These are phyloP conservation scores for Orycteropus afer DNA, from an alignment of 2,113 vertebrate genomes.

Conservation along the genomic window DNA sequence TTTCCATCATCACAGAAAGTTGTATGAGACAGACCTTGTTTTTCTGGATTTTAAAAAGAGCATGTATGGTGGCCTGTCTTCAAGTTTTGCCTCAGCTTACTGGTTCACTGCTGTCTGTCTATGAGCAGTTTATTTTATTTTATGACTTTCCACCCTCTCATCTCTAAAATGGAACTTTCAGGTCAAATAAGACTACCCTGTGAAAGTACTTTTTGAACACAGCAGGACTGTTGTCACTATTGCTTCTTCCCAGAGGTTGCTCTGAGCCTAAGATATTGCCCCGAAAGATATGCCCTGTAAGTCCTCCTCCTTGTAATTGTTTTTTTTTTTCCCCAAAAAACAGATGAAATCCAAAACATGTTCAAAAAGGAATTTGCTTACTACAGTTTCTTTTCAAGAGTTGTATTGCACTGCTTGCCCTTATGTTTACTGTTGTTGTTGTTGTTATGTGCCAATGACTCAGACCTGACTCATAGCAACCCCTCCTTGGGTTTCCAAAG, in stretches of 20 bases:
- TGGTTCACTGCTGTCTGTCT: background rate
- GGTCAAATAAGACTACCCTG: background rate
- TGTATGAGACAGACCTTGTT: background rate
- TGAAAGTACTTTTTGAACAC: background rate
- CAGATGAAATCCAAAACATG: background rate
- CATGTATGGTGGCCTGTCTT: background rate
- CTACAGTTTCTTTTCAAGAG: background rate
- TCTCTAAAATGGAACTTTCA: background rate
- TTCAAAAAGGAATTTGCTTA: background rate
- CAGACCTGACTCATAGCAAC: too few species aligned
- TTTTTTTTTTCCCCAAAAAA: background rate
- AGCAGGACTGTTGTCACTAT: background rate
- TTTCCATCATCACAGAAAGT: background rate
- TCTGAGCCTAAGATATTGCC: background rate
- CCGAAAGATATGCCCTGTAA: background rate
- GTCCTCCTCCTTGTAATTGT: background rate
- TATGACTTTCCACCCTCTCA: background rate
- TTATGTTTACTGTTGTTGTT: background rate
- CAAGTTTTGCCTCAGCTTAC: background rate
- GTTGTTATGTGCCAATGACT: too few species aligned
- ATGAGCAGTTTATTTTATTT: background rate
- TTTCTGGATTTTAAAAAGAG: background rate
- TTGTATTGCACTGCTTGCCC: background rate
- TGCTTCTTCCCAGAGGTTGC: background rate
- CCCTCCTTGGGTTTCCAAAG: too few species aligned